Percentiles rank a stretch among this genome's conserved stretches.
Conservation (phyloP, 2,888 invertebrate genomes). For the Ennomos fuscantarius region DNA sequence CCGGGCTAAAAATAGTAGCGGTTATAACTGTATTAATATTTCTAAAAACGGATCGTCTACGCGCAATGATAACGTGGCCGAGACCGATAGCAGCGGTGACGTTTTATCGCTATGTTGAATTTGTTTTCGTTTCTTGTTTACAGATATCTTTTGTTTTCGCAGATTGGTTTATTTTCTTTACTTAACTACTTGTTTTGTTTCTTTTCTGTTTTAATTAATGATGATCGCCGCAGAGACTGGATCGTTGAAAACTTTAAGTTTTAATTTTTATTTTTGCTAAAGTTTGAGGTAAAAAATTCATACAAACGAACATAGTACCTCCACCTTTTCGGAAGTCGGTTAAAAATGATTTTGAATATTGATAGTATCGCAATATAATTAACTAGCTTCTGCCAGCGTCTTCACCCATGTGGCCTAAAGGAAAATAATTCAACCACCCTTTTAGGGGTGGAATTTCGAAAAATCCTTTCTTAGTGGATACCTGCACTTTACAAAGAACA, state of each 20-base stretch:
- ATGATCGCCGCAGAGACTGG: not conserved
- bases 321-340: too few relatives aligned
- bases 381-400: too few relatives aligned
- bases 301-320: too few relatives aligned
- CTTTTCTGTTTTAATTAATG: not conserved
- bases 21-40: slow-evolving; percentile 85
- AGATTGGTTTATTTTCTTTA: slow-evolving; percentile 33
- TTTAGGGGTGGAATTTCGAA: too few relatives aligned
- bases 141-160: slow-evolving; percentile 47
- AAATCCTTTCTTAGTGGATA: too few relatives aligned
- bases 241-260: too few relatives aligned
- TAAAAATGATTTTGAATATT: too few relatives aligned
- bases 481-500: too few relatives aligned
- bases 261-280: not conserved
- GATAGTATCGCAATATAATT: not conserved
- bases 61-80: slow-evolving; percentile 74
- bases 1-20: slow-evolving; percentile 82
- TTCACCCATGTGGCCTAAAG: too few relatives aligned
- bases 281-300: too few relatives aligned
- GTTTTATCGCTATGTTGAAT: slow-evolving; percentile 62
- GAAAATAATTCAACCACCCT: too few relatives aligned
- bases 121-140: slow-evolving; percentile 58
- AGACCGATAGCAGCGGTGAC: slow-evolving; percentile 73
- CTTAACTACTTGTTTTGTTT: slow-evolving; percentile 7
- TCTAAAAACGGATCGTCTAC: slow-evolving; percentile 84